Evolutionary conservation across 2,113 vertebrate species (phyloP).

Genomic region (Clinocottus analis): DNA sequence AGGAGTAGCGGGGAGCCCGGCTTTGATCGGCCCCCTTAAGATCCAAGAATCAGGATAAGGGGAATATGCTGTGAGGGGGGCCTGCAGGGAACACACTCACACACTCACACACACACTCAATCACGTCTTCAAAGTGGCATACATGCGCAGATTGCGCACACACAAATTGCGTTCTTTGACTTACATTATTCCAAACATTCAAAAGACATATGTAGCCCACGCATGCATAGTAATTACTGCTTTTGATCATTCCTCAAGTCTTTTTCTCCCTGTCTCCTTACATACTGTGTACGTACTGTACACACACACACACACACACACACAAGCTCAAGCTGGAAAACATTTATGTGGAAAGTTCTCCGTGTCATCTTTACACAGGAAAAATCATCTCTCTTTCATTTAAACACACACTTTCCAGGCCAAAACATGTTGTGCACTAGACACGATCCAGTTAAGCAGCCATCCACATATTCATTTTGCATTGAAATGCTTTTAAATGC

Average conservation of each 20-base stretch:
- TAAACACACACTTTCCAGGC: not conserved
- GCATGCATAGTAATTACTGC: constrained; percentile 47
- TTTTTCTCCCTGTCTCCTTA: not conserved
- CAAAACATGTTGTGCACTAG: not conserved
- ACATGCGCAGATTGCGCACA: not conserved
- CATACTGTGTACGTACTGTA: not conserved
- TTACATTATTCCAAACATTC: constrained; percentile 45
- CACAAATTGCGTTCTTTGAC: constrained; percentile 3
- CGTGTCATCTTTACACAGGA: not conserved
- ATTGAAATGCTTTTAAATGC: not conserved
- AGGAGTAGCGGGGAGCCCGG: constrained; percentile 20
- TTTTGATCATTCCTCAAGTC: constrained; percentile 40
- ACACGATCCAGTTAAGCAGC: not conserved
- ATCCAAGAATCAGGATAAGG: constrained; percentile 32
- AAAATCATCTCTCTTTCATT: not conserved
- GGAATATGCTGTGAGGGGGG: constrained; percentile 41
- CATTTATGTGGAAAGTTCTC: not conserved
- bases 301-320: constrained; percentile 3
- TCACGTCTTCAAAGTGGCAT: constrained; percentile 55
- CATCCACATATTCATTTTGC: not conserved
- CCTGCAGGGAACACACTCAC: constrained; percentile 35
- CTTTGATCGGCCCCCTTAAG: constrained; percentile 53
- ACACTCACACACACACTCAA: constrained; percentile 5
- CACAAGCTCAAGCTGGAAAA: not conserved
- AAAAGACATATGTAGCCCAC: constrained; percentile 45